These are phyloP conservation scores for Cantharis flavilabris DNA, from an alignment of 2,888 invertebrate genomes.

Conservation along the genomic window DNA sequence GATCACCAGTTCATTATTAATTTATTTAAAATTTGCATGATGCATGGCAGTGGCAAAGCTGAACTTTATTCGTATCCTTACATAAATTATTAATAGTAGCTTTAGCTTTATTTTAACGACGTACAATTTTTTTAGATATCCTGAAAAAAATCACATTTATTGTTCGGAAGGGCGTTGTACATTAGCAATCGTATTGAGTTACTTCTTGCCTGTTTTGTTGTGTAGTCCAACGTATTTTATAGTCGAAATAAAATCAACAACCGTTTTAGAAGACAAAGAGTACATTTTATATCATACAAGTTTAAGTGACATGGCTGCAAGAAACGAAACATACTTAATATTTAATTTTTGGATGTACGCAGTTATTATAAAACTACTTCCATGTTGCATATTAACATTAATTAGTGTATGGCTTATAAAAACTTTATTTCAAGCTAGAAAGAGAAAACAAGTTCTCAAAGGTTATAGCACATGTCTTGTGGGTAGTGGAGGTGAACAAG, in stretches of 20 bases:
- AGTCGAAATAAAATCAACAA: conserved; percentile 63
- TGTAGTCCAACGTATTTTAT: conserved; percentile 84
- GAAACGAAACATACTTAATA: conserved; percentile 52
- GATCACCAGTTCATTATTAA: too few species aligned
- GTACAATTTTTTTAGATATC: conserved; percentile 65
- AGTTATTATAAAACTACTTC: conserved; percentile 78
- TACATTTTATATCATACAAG: conserved; percentile 64
- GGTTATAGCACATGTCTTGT: conserved; percentile 64
- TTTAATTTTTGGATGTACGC: conserved; percentile 83
- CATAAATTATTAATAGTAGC: too few species aligned
- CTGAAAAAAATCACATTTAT: conserved; percentile 73
- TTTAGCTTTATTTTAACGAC: not conserved
- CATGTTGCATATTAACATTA: conserved; percentile 76
- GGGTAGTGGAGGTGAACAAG: conserved; percentile 32
- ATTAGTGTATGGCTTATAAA: conserved; percentile 72
- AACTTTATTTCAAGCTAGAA: conserved; percentile 76
- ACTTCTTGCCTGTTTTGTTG: conserved; percentile 75
- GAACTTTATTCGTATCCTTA: too few species aligned
- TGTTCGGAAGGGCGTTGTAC: conserved; percentile 80
- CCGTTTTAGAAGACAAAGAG: conserved; percentile 61
- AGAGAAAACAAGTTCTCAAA: conserved; percentile 71
- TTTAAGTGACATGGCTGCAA: conserved; percentile 54
- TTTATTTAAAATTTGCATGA: too few species aligned
- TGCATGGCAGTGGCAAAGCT: too few species aligned
- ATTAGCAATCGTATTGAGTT: conserved; percentile 75